phyloP scores from a whole-genome alignment of 2,113 vertebrate genomes.

The Hemiprocne comata region DNA sequence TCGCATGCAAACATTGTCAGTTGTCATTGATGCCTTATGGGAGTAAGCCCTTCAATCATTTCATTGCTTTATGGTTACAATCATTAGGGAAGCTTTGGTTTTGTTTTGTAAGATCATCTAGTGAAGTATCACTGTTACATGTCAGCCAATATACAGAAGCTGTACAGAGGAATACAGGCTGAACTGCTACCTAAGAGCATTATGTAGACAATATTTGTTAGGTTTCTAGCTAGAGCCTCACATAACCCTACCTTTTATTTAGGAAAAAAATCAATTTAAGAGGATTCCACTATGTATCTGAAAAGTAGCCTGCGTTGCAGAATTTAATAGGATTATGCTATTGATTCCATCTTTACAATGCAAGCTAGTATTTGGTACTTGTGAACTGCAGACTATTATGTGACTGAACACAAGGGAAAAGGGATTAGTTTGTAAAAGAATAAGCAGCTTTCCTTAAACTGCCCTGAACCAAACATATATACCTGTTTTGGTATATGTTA shows the following conservation, averaged over 20 bases:
- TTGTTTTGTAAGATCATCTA: background rate
- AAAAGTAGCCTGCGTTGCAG: constrained; percentile 71
- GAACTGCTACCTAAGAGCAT: background rate
- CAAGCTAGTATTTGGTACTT: constrained; percentile 58
- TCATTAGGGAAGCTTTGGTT: background rate
- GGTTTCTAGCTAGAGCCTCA: constrained; percentile 28
- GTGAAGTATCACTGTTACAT: background rate
- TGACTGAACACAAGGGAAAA: constrained; percentile 66
- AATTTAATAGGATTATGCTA: constrained; percentile 81
- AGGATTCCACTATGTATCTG: constrained; percentile 72
- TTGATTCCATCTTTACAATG: constrained; percentile 73
- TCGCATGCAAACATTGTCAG: background rate
- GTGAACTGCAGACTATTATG: constrained; percentile 63
- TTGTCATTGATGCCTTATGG: background rate
- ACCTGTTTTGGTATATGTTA: constrained; percentile 55
- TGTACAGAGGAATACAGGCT: background rate
- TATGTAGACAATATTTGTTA: background rate
- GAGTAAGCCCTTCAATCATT: background rate
- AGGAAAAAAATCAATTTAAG: constrained; percentile 73
- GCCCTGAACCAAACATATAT: background rate
- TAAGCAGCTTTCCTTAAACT: constrained; percentile 68
- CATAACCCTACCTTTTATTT: constrained; percentile 61
- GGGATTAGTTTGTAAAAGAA: constrained; percentile 71
- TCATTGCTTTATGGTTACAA: background rate
- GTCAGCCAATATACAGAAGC: background rate